These are phyloP conservation scores for Ormyrus rosae DNA, from an alignment of 2,888 invertebrate genomes.

Conservation along the genomic window DNA sequence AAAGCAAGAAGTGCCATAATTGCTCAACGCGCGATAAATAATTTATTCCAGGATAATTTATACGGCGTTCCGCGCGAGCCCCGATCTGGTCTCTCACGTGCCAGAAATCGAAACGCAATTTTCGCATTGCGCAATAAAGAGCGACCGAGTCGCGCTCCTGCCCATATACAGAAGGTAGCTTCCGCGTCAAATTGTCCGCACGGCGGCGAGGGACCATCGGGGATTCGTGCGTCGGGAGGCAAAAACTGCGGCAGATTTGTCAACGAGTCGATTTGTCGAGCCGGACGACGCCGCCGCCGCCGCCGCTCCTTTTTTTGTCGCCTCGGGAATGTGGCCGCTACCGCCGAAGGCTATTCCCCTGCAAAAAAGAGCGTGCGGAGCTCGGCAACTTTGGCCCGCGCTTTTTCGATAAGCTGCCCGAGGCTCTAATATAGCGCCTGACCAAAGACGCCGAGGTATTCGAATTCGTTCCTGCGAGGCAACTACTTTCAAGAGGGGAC, in stretches of 20 bases:
- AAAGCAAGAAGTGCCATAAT: no score
- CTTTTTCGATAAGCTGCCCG: conserved; percentile 31
- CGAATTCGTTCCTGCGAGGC: not conserved
- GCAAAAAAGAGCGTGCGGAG: conserved; percentile 18
- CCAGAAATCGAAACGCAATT: conserved; percentile 45
- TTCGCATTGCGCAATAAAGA: conserved; percentile 39
- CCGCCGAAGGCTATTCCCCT: not conserved
- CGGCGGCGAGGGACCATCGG: no score
- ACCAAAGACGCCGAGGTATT: conserved; percentile 17
- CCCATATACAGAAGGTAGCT: not conserved
- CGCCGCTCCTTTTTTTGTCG: conserved; percentile 11
- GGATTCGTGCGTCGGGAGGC: no score
- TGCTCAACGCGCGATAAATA: not conserved
- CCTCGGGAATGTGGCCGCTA: conserved; percentile 29
- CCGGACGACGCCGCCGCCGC: not conserved
- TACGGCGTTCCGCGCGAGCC: no score
- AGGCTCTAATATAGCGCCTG: conserved; percentile 29
- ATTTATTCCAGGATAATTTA: not conserved
- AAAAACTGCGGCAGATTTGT: conserved; percentile 52
- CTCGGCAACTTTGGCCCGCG: conserved; percentile 38
- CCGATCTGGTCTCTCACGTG: not conserved
- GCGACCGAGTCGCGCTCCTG: not conserved
- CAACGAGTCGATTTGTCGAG: conserved; percentile 55
- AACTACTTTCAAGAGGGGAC: no score
- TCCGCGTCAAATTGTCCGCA: not conserved